Conservation (phyloP, 2,888 invertebrate genomes). For the Dusona sp. region DNA sequence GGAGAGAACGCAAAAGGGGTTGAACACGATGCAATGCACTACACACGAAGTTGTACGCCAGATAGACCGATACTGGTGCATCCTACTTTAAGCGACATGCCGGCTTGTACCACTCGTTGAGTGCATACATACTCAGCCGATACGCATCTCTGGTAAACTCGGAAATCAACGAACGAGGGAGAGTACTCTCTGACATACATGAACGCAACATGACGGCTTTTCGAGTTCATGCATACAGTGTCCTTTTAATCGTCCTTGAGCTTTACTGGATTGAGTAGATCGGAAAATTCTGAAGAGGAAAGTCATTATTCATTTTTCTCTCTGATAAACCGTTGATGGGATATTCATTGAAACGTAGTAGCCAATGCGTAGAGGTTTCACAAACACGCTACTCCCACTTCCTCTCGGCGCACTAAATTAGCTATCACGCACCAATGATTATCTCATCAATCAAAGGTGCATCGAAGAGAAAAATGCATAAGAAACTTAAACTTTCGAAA, state of each 20-base stretch:
- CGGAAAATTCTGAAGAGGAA: background rate
- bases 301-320: background rate
- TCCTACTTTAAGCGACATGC: slow-evolving; percentile 45
- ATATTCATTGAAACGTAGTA: background rate
- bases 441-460: background rate
- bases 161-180: slow-evolving; percentile 21
- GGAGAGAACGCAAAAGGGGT: slow-evolving; percentile 29
- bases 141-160: slow-evolving; percentile 30
- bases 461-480: background rate
- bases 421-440: background rate
- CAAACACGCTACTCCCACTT: background rate
- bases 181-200: slow-evolving; percentile 35
- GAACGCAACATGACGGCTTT: slow-evolving; percentile 62
- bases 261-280: background rate
- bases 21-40: slow-evolving; percentile 48
- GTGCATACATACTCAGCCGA: slow-evolving; percentile 1
- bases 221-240: slow-evolving; percentile 9
- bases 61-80: slow-evolving; percentile 44
- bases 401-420: background rate
- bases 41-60: slow-evolving; percentile 32
- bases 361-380: background rate
- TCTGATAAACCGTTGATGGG: background rate
- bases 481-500: background rate
- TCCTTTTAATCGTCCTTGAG: background rate
- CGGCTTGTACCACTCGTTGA: background rate